Percentiles rank a stretch among this genome's conserved stretches.
These are phyloP conservation scores for Sebastes dallii DNA, from an alignment of 2,797 vertebrate genomes.

Conservation along the genomic window DNA sequence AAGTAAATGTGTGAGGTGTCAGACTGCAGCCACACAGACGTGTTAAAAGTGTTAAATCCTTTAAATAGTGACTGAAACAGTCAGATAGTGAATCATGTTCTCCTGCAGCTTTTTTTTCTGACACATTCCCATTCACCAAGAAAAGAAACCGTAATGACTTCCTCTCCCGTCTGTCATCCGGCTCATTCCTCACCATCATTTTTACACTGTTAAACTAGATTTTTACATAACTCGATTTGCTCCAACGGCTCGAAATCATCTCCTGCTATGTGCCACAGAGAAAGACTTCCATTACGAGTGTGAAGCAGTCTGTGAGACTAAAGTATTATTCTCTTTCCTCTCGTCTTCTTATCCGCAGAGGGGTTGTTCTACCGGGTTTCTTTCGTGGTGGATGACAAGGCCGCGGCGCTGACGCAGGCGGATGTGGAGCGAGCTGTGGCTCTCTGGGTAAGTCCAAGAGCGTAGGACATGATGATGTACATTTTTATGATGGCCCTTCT, in stretches of 20 bases:
- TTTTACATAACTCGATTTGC: conserved; percentile 11
- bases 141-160: neutral
- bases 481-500: too few relatives aligned
- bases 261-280: conserved; percentile 75
- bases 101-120: neutral
- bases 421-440: conserved; percentile 78
- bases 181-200: neutral
- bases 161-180: too few relatives aligned
- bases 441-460: conserved; percentile 84
- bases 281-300: neutral
- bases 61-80: neutral
- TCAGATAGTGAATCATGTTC: neutral
- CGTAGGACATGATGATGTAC: too few relatives aligned
- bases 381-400: conserved; percentile 75
- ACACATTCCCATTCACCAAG: too few relatives aligned
- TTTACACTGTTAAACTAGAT: conserved; percentile 12
- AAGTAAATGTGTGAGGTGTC: neutral
- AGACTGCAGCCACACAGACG: neutral
- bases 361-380: conserved; percentile 86
- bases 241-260: neutral
- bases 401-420: conserved; percentile 20
- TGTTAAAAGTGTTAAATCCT: neutral
- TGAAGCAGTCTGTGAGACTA: conserved; percentile 1
- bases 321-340: conserved; percentile 22
- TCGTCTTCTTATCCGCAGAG: conserved; percentile 81